Conservation (phyloP, 64 coral and sea anemone genomes). For the Montipora capricornis region DNA sequence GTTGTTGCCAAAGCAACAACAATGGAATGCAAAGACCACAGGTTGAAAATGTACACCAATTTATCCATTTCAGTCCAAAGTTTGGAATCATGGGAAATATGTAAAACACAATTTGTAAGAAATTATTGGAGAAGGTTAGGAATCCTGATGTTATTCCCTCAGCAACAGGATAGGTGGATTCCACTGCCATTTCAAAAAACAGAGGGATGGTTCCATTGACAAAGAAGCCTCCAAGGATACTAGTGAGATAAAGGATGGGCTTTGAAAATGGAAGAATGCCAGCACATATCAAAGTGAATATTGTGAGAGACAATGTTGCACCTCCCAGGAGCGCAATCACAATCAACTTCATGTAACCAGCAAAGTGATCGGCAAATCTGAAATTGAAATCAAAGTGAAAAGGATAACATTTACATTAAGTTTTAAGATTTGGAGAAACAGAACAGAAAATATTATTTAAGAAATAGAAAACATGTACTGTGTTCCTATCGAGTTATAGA, state of each 20-base stretch:
- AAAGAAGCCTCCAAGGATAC: constrained; percentile 87
- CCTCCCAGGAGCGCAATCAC: constrained; percentile 66
- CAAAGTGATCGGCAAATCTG: constrained; percentile 97
- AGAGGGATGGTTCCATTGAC: constrained; percentile 96
- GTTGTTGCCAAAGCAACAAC: constrained; percentile 74
- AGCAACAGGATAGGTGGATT: constrained; percentile 94
- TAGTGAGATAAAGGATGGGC: constrained; percentile 75
- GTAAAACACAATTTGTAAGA: constrained; percentile 91
- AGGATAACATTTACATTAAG: neutral
- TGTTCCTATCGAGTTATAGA: too few relatives aligned
- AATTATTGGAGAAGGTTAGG: constrained; percentile 92
- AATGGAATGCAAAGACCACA: constrained; percentile 76
- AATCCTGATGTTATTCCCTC: constrained; percentile 94
- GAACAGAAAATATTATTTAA: neutral
- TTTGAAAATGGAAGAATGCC: constrained; percentile 69
- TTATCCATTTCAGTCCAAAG: constrained; percentile 96
- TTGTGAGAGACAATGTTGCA: constrained; percentile 69
- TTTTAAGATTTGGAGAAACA: neutral
- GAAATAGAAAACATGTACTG: too few relatives aligned
- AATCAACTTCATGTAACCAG: constrained; percentile 90
- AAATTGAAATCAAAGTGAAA: neutral
- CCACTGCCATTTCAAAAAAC: constrained; percentile 95
- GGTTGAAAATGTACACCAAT: constrained; percentile 89
- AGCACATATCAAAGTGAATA: constrained; percentile 85
- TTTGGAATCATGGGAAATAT: constrained; percentile 94